Base-by-base conservation (phyloP, 2,888 invertebrate species). In the Arrhopalites spinosus region DNA sequence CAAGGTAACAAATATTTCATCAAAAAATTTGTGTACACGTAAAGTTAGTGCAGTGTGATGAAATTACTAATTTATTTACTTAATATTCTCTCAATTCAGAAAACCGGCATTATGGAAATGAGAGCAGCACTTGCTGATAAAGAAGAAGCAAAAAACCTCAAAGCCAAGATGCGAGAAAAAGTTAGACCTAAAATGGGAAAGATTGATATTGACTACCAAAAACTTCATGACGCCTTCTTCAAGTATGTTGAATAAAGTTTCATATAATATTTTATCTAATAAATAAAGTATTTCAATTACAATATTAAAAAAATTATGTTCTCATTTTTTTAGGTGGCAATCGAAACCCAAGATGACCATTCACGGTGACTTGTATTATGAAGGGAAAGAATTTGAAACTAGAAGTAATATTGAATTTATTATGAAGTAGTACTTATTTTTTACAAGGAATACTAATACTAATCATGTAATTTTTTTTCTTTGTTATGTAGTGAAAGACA, bases 71-170 rank as follows among this genome's bases (percentile, higher is more conserved):
- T 36, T 36, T 36, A 36, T 36, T 36, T 36, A n/a, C n/a, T 36
- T 36, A 36, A 36, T 36, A 7, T 36, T 36, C n/a, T n/a, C n/a
- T n/a, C n/a, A n/a, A n/a, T 36, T 36, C 3, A 59, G 15, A 92
- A 95, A 84, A 99, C 99, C 0, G 99, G 99, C n/a, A 99, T 99
- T 80, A 98, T 97, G 92, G 99, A 99, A 87, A 99, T 99, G 99
- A 88, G 99, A 59, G 97, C 98, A 50, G 97, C 98, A 0, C 88
- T 99, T 25, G 96, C 96, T 85, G 99, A 99, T 85, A 98, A 99
- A 83, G 97, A 97, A 84, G 97, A 97, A 84, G 91, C 93, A 30
- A 95, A 96, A 84, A 94, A 95, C 0, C 86, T 97, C 0, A 98
- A 98, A 85, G 94, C 97, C 0, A 98, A 98, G 87, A 98, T 98